Base-by-base conservation (phyloP, 2,888 invertebrate species). In the Tipula lateralis region DNA sequence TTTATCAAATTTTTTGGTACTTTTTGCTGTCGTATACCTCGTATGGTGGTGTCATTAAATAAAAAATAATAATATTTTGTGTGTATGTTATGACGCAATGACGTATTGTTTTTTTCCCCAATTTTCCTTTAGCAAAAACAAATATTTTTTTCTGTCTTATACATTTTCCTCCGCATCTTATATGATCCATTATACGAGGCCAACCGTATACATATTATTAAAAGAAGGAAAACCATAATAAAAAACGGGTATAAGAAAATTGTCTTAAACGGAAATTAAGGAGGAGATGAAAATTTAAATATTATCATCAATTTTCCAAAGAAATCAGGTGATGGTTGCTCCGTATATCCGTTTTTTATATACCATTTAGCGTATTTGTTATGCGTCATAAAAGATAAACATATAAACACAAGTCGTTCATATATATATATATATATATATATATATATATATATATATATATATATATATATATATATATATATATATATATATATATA, bases 251-350 rank as follows among this genome's bases (percentile, higher is more conserved):
- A 66, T 24, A 66, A 24, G 66, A 66, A 66, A 66, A 66, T 66
- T 66, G 66, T 66, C 24, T 66, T 66, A 66, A 66, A 66, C 66
- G 66, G 66, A 66, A 24, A 66, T 66, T 66, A 66, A 24, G 66
- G 66, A 66, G 66, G 66, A 66, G 24, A 66, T 66, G 24, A 66
- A 66, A 44, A 66, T 66, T 66, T 66, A 66, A 66, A 66, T 66
- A 66, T 66, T 66, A 66, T 66, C 66, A 66, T 66, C 66, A 66
- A 24, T 66, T 66, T 66, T 66, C 24, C 24, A 66, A 66, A 66
- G 19, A 66, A 66, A 66, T 66, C 66, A 66, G 66, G 66, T 66
- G 24, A 66, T 66, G 66, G 24, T 24, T 66, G 66, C 66, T 66
- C 12, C 66, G 66, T 12, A 24, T 24, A 66, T 66, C 66, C 66